Evolutionary conservation across 2,113 vertebrate genomes (phyloP).

Genomic region (Malurus melanocephalus): DNA sequence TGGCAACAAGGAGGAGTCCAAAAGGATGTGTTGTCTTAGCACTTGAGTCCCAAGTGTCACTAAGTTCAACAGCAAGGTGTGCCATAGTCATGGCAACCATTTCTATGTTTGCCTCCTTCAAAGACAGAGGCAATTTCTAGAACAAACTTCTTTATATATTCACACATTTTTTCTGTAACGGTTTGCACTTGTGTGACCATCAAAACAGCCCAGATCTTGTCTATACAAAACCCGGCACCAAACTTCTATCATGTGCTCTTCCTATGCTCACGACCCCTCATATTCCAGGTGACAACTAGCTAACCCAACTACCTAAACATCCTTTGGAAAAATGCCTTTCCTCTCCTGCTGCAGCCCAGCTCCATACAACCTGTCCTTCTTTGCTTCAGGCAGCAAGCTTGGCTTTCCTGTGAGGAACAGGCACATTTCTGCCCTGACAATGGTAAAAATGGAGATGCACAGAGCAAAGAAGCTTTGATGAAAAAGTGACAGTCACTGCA

Average conservation of each 20-base stretch:
- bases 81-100: not conserved
- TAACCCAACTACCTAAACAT: not conserved
- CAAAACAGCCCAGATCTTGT: not conserved
- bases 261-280: rapidly evolving
- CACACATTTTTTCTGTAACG: not conserved
- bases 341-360: not conserved
- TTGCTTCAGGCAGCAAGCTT: not conserved
- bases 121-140: not conserved
- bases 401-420: not conserved
- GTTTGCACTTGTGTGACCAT: not conserved
- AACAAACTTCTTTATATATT: not conserved
- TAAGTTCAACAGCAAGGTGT: not conserved
- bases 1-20: not conserved
- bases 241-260: not conserved
- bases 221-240: not conserved
- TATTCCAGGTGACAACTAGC: not conserved
- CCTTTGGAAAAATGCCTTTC: not conserved
- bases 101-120: not conserved
- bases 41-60: not conserved
- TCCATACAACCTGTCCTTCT: not conserved
- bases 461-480: not conserved
- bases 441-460: not conserved
- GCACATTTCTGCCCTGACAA: not conserved
- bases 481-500: not conserved
- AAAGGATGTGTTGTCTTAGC: not conserved